Conservation (phyloP, 1,140 invertebrate species). For the Helicoverpa armigera region DNA sequence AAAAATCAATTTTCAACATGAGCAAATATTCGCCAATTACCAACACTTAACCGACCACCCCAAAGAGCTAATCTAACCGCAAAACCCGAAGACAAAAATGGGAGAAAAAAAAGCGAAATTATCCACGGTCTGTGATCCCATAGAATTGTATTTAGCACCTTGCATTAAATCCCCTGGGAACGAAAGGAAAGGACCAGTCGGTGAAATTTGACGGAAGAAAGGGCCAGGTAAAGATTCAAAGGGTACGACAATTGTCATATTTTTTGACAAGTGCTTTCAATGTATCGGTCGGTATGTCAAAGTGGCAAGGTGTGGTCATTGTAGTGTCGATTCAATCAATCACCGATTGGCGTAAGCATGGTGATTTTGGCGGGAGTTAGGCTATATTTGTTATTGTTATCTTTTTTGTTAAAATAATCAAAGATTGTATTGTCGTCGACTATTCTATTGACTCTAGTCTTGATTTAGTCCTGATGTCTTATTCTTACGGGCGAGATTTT, state of each 20-base stretch:
- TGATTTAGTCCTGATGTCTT: too few relatives aligned
- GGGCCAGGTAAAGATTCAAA: constrained; percentile 26
- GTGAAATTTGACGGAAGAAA: constrained; percentile 9
- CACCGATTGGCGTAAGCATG: not conserved
- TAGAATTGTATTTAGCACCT: constrained; percentile 42
- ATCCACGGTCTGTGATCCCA: constrained; percentile 7
- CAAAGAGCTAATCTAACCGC: constrained; percentile 20
- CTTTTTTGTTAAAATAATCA: too few relatives aligned
- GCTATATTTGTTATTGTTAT: not conserved
- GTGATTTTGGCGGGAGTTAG: not conserved
- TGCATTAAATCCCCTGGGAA: constrained; percentile 40
- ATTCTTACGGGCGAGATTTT: too few relatives aligned
- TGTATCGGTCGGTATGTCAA: not conserved
- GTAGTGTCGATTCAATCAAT: not conserved
- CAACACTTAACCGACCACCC: constrained; percentile 10
- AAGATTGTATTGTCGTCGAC: too few relatives aligned
- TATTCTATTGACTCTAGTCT: too few relatives aligned
- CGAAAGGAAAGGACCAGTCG: not conserved
- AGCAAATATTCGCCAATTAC: not conserved
- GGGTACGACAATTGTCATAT: constrained; percentile 11
- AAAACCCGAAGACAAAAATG: constrained; percentile 16
- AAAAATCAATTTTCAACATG: constrained; percentile 30
- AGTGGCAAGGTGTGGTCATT: constrained; percentile 16
- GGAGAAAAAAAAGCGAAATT: constrained; percentile 11
- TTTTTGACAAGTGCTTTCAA: constrained; percentile 22